Conservation (phyloP, 2,113 vertebrate species). For the Ascaphus truei region DNA sequence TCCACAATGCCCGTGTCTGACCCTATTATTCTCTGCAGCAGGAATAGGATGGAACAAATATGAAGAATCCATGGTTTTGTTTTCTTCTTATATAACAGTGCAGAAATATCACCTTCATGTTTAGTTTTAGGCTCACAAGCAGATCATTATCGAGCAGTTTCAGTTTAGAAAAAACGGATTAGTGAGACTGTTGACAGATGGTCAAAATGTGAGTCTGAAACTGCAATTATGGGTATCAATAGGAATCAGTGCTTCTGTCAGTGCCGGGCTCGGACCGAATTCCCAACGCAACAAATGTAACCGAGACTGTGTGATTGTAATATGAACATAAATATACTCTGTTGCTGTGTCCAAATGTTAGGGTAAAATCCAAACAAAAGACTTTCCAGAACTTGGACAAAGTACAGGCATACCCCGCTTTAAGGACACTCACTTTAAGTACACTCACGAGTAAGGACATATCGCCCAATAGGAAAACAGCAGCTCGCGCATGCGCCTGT, state of each 20-base stretch:
- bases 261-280: background rate
- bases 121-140: slow-evolving; percentile 15
- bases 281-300: slow-evolving; percentile 25
- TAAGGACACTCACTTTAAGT: too few relatives aligned
- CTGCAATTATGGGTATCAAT: slow-evolving; percentile 30
- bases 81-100: background rate
- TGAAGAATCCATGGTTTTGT: background rate
- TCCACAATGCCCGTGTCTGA: background rate
- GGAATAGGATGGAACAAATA: background rate
- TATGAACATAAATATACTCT: slow-evolving; percentile 31
- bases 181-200: slow-evolving; percentile 23
- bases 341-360: background rate
- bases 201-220: slow-evolving; percentile 26
- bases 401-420: too few relatives aligned
- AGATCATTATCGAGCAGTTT: slow-evolving; percentile 8
- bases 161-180: slow-evolving; percentile 28
- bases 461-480: too few relatives aligned
- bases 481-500: too few relatives aligned
- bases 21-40: background rate
- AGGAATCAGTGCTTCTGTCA: slow-evolving; percentile 22
- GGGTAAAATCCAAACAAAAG: slow-evolving; percentile 9
- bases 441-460: too few relatives aligned
- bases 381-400: slow-evolving; percentile 4
- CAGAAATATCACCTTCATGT: background rate
- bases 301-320: slow-evolving; percentile 18